These are phyloP conservation scores for Isotomurus palustris DNA, from an alignment of 2,888 invertebrate species.

Conservation along the genomic window DNA sequence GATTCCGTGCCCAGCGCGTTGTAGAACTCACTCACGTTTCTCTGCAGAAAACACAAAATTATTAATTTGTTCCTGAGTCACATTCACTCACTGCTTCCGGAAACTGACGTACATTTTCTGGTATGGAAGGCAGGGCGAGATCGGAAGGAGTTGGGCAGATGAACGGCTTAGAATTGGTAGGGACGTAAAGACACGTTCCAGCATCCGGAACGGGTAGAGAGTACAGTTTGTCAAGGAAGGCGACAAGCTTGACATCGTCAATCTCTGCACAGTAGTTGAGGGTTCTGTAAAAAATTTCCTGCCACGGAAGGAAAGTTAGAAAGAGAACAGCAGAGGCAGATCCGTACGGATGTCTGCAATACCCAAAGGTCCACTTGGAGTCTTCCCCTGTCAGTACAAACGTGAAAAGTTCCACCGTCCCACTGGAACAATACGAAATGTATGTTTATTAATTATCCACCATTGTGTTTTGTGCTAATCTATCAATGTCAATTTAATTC, in stretches of 20 bases:
- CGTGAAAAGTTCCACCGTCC: conserved; percentile 87
- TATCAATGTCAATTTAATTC: neutral
- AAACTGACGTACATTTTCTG: conserved; percentile 78
- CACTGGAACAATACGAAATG: conserved; percentile 55
- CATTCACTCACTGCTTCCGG: neutral
- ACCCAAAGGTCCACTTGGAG: conserved; percentile 95
- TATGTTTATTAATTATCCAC: neutral
- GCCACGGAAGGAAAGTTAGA: conserved; percentile 91
- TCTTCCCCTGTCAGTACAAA: conserved; percentile 93
- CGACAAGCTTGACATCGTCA: conserved; percentile 57
- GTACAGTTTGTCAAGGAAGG: conserved; percentile 65
- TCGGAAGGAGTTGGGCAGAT: conserved; percentile 72
- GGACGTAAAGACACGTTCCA: conserved; percentile 61
- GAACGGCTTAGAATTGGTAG: conserved; percentile 55
- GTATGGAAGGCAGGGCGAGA: conserved; percentile 85
- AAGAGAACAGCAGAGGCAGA: conserved; percentile 78
- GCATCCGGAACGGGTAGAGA: conserved; percentile 64
- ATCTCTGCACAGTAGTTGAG: conserved; percentile 64
- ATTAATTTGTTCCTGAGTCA: no score
- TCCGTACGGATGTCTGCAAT: conserved; percentile 90
- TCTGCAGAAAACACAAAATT: conserved; percentile 56
- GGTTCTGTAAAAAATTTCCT: conserved; percentile 88
- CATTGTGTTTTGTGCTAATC: neutral
- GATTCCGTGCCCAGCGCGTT: conserved; percentile 91
- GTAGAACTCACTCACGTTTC: conserved; percentile 94